Evolutionary conservation across 2,888 invertebrate genomes (phyloP).

Genomic region (Aspidiotus destructor): DNA sequence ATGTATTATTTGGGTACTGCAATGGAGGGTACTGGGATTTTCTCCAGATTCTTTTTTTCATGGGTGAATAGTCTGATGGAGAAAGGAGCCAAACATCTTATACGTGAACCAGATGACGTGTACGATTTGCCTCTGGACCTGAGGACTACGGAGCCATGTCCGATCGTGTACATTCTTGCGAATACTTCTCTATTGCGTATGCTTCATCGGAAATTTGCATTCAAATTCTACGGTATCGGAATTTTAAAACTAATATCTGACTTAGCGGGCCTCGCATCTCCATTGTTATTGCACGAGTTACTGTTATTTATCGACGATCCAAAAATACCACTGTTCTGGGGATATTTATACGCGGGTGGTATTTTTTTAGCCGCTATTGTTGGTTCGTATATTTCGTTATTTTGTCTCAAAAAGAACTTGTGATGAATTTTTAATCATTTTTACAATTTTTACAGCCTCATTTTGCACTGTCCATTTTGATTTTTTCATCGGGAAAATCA

Average conservation of each 20-base stretch:
- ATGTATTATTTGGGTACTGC: constrained; percentile 68
- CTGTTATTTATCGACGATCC: constrained; percentile 68
- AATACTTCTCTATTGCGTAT: constrained; percentile 52
- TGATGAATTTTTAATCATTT: too few relatives aligned
- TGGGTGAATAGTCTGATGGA: constrained; percentile 80
- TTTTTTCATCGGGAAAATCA: constrained; percentile 73
- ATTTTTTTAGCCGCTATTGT: constrained; percentile 57
- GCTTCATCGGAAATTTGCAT: constrained; percentile 64
- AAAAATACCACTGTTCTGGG: constrained; percentile 53
- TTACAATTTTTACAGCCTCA: constrained; percentile 47
- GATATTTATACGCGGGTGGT: constrained; percentile 56
- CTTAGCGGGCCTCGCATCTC: constrained; percentile 75
- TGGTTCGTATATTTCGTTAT: constrained; percentile 46
- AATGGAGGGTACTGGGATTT: constrained; percentile 60
- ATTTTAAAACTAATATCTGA: constrained; percentile 73
- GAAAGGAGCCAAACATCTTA: constrained; percentile 61
- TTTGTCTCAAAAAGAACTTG: too few relatives aligned
- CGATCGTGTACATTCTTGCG: constrained; percentile 44
- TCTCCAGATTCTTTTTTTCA: constrained; percentile 68
- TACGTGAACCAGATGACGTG: constrained; percentile 67
- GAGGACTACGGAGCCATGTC: constrained; percentile 45
- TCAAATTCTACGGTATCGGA: constrained; percentile 76
- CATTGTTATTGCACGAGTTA: constrained; percentile 72
- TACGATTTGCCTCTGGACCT: constrained; percentile 66
- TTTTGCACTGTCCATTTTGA: constrained; percentile 80